Evolutionary conservation across 2,888 invertebrate species (phyloP), one percentile per base, ranked within the genome.

Genomic region (Eurois occulta): DNA sequence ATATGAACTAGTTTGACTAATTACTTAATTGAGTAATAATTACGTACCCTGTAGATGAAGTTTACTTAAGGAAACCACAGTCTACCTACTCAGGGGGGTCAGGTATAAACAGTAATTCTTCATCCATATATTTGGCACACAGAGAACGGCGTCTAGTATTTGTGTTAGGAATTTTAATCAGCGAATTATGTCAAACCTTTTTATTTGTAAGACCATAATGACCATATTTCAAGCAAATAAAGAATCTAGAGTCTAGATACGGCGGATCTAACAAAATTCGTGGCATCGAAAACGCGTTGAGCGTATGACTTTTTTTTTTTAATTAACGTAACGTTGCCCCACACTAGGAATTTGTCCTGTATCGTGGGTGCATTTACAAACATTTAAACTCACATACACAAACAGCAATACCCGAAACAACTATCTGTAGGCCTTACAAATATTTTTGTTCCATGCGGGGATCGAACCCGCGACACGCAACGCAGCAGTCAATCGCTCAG

Each of bases 1-100:
- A 41, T n/a, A 38, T n/a, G 16, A 68, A 64, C 46, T 41, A 35
- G 46, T 77, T 80, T 68, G 46, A 0, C 1, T 38, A 75, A 46
- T 5, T 35, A 32, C 11, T 32, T 62, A 65, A 43, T 28, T n/a
- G 13, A 38, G 32, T 28, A 24, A 7, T 66, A 41, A 43, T 60
- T 48, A 21, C 3, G 10, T 75, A 28, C 21, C 4, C 24, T 11
- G 24, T 43, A 43, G 0, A 32, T 21, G 21, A 38, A 46, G 66
- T 78, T 68, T 52, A 24, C 2, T 21, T 24, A 43, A 7, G 67
- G 13, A 41, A 18, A 65, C n/a, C 18, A 65, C n/a, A 16, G 2
- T 41, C 21, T 28, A 60, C 28, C 7, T 60, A 60, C 16, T 60
- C 58, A n/a, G n/a, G n/a, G n/a, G n/a, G n/a, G n/a, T 28, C 28